phyloP scores from a whole-genome alignment of 2,113 vertebrate genomes.

The Sula dactylatra region DNA sequence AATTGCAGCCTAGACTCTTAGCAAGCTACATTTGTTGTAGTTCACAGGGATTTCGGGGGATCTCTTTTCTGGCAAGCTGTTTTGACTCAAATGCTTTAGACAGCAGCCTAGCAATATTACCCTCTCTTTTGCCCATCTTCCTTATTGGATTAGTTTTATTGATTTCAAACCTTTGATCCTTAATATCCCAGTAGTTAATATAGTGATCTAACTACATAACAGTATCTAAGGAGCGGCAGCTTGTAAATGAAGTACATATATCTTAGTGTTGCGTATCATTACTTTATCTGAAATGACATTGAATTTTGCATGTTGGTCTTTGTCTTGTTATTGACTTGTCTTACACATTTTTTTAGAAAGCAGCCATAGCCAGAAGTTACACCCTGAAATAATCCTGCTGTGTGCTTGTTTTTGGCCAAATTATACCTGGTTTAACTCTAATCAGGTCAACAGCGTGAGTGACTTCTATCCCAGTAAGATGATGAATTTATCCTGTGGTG shows the following conservation, averaged over 20 bases:
- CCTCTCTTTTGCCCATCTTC: not conserved
- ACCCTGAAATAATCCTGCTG: not conserved
- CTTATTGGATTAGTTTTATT: not conserved
- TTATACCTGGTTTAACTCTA: not conserved
- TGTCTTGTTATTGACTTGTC: not conserved
- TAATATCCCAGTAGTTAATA: not conserved
- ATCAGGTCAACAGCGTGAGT: not conserved
- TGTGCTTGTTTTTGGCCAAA: not conserved
- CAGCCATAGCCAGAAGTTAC: not conserved
- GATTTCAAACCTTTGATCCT: conserved; percentile 8
- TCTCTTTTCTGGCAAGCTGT: not conserved
- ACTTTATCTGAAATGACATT: not conserved
- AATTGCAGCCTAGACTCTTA: not conserved
- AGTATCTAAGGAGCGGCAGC: not conserved
- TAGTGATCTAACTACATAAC: not conserved
- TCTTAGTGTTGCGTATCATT: not conserved
- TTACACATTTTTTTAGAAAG: not conserved
- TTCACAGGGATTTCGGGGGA: not conserved
- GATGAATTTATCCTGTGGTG: not conserved
- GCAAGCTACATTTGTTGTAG: not conserved
- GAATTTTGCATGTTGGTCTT: not conserved
- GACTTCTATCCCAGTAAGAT: not conserved
- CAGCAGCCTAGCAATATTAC: not conserved
- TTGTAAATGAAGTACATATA: not conserved
- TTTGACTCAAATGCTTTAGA: not conserved